Evolutionary conservation across 2,888 invertebrate genomes (phyloP).

Genomic region (Caenorhabditis auriculariae): DNA sequence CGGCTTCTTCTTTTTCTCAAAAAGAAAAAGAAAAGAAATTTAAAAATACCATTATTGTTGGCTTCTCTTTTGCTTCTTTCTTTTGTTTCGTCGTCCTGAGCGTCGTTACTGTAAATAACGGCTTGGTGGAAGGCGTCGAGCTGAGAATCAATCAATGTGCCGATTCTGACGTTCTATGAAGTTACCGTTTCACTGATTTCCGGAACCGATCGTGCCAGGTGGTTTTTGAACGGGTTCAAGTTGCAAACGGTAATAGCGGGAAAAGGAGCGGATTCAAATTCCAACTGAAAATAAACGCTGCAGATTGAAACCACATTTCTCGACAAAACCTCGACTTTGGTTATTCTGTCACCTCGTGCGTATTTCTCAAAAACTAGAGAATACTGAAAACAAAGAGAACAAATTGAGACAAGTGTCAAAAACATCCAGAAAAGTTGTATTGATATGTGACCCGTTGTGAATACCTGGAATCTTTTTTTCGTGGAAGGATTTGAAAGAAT

Average conservation of each 20-base stretch:
- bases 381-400: slow-evolving; percentile 30
- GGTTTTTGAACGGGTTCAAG: slow-evolving; percentile 60
- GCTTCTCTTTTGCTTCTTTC: no score
- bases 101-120: slow-evolving; percentile 57
- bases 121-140: slow-evolving; percentile 62
- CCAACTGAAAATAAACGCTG: slow-evolving; percentile 58
- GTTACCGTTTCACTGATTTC: slow-evolving; percentile 59
- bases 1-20: neutral
- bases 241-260: slow-evolving; percentile 62
- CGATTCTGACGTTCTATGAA: slow-evolving; percentile 1
- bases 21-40: neutral
- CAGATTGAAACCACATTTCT: slow-evolving; percentile 2
- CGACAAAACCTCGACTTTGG: slow-evolving; percentile 53
- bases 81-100: slow-evolving; percentile 42
- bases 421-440: slow-evolving; percentile 41
- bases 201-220: slow-evolving; percentile 53
- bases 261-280: slow-evolving; percentile 58
- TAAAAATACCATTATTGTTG: no score
- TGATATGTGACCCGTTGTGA: slow-evolving; percentile 18
- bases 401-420: slow-evolving; percentile 32
- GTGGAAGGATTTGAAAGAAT: slow-evolving; percentile 1
- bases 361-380: slow-evolving; percentile 49
- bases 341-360: slow-evolving; percentile 55
- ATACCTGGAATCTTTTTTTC: slow-evolving; percentile 17
- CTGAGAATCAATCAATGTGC: slow-evolving; percentile 27